A percentile compares a stretch with the other conserved stretches of the same genome.
Evolutionary conservation across 2,797 vertebrate genomes (phyloP).

Genomic region (Lutjanus campechanus): DNA sequence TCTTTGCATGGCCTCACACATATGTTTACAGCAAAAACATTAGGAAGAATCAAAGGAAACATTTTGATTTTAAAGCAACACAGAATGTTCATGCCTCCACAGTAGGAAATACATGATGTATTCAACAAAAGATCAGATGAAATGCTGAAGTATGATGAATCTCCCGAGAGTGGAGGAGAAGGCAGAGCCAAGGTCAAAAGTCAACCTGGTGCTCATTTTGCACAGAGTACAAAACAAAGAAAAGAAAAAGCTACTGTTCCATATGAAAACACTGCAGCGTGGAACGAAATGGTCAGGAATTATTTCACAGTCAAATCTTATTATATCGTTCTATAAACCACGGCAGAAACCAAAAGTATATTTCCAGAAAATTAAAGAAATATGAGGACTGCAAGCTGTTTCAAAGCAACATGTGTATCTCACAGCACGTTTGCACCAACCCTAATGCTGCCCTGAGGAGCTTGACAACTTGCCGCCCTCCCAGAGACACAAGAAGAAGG

Average conservation of each 20-base stretch:
- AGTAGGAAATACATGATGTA: background rate
- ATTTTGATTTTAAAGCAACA: slow-evolving; percentile 5
- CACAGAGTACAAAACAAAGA: slow-evolving; percentile 4
- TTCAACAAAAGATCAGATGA: slow-evolving; percentile 21
- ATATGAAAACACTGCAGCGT: slow-evolving; percentile 7
- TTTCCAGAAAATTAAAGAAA: slow-evolving; percentile 34
- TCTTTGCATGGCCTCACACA: slow-evolving; percentile 1
- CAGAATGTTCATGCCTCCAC: background rate
- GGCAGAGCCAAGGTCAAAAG: slow-evolving; percentile 21
- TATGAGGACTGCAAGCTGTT: slow-evolving; percentile 26
- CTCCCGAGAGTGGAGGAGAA: slow-evolving; percentile 12
- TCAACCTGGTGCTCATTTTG: slow-evolving; percentile 42
- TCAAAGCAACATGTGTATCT: slow-evolving; percentile 57
- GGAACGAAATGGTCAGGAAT: background rate
- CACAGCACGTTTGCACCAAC: slow-evolving; percentile 45
- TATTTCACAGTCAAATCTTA: slow-evolving; percentile 17
- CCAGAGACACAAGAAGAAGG: slow-evolving; percentile 48
- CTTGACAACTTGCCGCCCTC: slow-evolving; percentile 45
- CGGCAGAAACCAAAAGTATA: slow-evolving; percentile 19
- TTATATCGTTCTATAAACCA: background rate
- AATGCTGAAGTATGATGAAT: slow-evolving; percentile 16
- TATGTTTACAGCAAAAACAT: slow-evolving; percentile 5
- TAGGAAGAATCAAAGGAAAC: slow-evolving; percentile 1
- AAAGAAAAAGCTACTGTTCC: background rate
- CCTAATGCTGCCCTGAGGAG: slow-evolving; percentile 44